Evolutionary conservation across 2,797 vertebrate genomes (phyloP).

Genomic region (Typhlichthys eigenmanni): DNA sequence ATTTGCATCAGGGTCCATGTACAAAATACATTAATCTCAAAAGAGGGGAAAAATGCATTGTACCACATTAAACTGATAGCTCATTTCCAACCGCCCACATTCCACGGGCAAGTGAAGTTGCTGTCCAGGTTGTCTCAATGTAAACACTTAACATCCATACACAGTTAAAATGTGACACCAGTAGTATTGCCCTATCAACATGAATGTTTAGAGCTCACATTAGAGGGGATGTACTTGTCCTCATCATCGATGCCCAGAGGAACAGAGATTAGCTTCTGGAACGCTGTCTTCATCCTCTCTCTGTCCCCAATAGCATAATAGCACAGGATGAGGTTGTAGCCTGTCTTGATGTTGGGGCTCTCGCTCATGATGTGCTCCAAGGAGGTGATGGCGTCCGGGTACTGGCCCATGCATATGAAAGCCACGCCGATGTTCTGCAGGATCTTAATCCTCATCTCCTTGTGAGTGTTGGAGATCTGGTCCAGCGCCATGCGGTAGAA

Average conservation of each 20-base stretch:
- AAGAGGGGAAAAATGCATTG: too few species aligned
- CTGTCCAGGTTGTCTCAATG: too few species aligned
- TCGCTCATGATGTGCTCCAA: constrained; percentile 95
- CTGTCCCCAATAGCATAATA: constrained; percentile 89
- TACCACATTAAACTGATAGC: too few species aligned
- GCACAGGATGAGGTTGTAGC: constrained; percentile 92
- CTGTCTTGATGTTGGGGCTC: constrained; percentile 89
- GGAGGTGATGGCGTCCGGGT: constrained; percentile 89
- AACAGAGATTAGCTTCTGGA: constrained; percentile 91
- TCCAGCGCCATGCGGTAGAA: constrained; percentile 98
- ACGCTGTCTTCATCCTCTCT: constrained; percentile 96
- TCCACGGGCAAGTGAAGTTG: too few species aligned
- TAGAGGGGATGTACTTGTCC: constrained; percentile 89
- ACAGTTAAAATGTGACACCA: too few species aligned
- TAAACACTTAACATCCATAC: too few species aligned
- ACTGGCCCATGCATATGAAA: constrained; percentile 91
- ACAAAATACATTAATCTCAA: too few species aligned
- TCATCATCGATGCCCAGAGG: constrained; percentile 90
- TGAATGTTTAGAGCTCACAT: constrained; percentile 74
- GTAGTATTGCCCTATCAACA: too few species aligned
- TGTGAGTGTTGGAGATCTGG: constrained; percentile 90
- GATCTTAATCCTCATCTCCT: constrained; percentile 95
- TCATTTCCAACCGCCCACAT: too few species aligned
- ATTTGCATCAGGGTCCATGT: too few species aligned
- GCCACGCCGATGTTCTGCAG: constrained; percentile 96